A percentile compares a stretch with the other conserved stretches of the same genome.
phyloP scores from a whole-genome alignment of 2,797 vertebrate genomes.

The Lacerta viridis region DNA sequence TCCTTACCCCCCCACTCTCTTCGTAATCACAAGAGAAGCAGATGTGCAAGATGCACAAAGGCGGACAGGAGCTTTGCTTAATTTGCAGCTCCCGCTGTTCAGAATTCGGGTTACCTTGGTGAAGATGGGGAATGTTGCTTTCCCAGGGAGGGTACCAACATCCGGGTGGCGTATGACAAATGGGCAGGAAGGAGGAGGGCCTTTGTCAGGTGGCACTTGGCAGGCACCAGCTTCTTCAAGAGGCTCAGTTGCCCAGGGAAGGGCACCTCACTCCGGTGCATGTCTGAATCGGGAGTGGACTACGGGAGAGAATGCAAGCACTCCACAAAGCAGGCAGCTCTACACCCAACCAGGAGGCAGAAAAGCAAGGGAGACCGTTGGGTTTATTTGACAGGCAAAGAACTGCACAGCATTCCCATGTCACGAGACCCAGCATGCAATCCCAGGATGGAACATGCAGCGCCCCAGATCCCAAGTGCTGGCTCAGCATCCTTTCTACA shows the following conservation, averaged over 20 bases:
- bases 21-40: background rate
- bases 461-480: background rate
- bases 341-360: too few relatives aligned
- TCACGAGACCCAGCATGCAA: too few relatives aligned
- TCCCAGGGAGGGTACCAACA: too few relatives aligned
- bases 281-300: background rate
- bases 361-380: background rate
- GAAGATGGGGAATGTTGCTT: background rate
- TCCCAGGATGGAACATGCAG: too few relatives aligned
- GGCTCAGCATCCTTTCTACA: background rate
- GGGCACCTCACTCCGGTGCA: background rate
- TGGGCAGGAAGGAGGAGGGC: too few relatives aligned
- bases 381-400: conserved; percentile 12
- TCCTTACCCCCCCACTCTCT: background rate
- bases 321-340: too few relatives aligned
- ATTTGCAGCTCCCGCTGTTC: background rate
- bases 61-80: background rate
- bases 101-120: background rate
- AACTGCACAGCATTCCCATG: background rate
- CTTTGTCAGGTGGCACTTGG: too few relatives aligned
- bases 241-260: background rate
- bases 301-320: background rate
- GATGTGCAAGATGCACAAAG: background rate
- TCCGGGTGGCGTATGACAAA: background rate
- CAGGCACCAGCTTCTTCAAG: too few relatives aligned